A percentile compares a stretch with the other conserved stretches of the same genome.
Evolutionary conservation across 2,113 vertebrate species (phyloP).

Genomic region (Ellobius talpinus): DNA sequence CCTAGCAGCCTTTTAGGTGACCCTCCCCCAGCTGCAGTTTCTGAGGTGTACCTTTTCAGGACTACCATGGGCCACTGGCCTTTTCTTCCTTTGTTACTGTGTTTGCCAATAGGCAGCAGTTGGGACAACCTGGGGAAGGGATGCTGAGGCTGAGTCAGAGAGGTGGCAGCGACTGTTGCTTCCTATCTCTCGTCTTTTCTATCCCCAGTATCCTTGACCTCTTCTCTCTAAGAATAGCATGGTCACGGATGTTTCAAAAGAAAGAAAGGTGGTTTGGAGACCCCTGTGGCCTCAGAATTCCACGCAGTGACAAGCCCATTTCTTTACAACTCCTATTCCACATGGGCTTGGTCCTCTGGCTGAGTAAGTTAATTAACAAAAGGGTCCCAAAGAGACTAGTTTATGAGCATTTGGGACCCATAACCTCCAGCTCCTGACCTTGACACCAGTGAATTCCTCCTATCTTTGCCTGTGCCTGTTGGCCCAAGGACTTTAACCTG

Average conservation of each 20-base stretch:
- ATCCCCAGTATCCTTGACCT: neutral
- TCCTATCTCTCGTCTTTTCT: conserved; percentile 6
- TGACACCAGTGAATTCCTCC: neutral
- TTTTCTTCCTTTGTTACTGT: neutral
- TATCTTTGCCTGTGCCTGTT: neutral
- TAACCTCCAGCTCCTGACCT: neutral
- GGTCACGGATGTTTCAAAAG: neutral
- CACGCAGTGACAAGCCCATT: neutral
- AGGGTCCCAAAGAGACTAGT: neutral
- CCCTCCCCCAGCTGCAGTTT: neutral
- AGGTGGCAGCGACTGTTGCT: neutral
- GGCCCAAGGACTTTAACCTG: neutral
- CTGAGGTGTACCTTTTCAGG: neutral
- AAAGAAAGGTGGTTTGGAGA: neutral
- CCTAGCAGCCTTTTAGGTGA: neutral
- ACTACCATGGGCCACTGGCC: neutral
- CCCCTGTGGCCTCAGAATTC: neutral
- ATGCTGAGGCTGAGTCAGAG: accelerated
- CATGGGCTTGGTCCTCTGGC: neutral
- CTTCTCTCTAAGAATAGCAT: neutral
- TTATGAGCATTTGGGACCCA: neutral
- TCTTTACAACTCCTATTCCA: neutral
- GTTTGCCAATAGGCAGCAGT: neutral
- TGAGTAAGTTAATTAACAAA: neutral
- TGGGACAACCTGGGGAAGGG: neutral